These are phyloP conservation scores for Griposia aprilina DNA, from an alignment of 2,888 invertebrate species.

Conservation along the genomic window DNA sequence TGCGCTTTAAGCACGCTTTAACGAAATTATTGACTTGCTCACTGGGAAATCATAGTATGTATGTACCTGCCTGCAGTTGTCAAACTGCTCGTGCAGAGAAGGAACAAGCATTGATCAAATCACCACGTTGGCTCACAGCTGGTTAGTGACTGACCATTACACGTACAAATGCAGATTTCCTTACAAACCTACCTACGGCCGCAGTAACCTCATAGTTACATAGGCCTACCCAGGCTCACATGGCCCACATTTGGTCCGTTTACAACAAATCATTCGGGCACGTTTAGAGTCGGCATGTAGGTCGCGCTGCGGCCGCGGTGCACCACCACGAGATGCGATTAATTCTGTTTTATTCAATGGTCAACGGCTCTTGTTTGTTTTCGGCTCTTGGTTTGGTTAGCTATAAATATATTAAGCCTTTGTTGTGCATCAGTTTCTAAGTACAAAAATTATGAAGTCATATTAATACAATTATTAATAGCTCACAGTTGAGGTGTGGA, in stretches of 20 bases:
- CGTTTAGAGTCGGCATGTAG: slow-evolving; percentile 47
- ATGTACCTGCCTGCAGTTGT: background rate
- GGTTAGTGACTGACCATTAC: background rate
- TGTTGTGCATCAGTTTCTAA: background rate
- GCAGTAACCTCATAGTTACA: background rate
- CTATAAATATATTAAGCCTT: background rate
- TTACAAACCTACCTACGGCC: background rate
- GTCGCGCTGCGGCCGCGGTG: slow-evolving; percentile 42
- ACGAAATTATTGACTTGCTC: slow-evolving; percentile 13
- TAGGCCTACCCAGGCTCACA: background rate
- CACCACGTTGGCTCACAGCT: background rate
- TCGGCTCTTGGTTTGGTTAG: background rate
- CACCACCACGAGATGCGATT: slow-evolving; percentile 26
- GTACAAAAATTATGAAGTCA: background rate
- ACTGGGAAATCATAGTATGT: background rate
- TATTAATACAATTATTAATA: too few relatives aligned
- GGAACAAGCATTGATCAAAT: background rate
- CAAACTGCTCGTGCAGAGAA: background rate
- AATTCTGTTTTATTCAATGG: slow-evolving; percentile 54
- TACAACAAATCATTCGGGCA: slow-evolving; percentile 42
- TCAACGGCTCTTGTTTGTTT: slow-evolving; percentile 22
- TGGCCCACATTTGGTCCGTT: slow-evolving; percentile 7
- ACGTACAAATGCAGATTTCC: background rate
- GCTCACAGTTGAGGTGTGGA: too few relatives aligned
- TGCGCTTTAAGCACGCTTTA: background rate